phyloP scores from a whole-genome alignment of 2,888 invertebrate species.

The Rhimphoctona megacephalus region DNA sequence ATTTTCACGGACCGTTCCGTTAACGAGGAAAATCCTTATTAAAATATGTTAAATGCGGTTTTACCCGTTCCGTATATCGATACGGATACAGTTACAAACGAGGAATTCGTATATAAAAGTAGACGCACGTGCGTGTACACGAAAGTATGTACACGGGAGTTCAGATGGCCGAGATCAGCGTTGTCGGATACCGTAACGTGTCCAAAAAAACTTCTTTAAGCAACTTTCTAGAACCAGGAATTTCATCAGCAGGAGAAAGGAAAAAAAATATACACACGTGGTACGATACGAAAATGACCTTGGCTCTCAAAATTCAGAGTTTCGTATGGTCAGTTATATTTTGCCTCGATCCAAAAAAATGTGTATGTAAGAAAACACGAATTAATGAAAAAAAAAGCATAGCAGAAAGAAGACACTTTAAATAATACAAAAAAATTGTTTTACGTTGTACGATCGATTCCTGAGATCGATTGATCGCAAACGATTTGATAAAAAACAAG shows the following conservation, averaged over 20 bases:
- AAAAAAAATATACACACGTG: not conserved
- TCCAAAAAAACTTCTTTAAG: slow-evolving; percentile 25
- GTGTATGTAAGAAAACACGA: not conserved
- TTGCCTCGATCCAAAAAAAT: not conserved
- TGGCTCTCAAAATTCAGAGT: slow-evolving; percentile 51
- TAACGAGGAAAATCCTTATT: not conserved
- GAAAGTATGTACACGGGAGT: not conserved
- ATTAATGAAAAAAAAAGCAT: not conserved
- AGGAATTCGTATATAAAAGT: slow-evolving; percentile 28
- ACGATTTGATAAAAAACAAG: not conserved
- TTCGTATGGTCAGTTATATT: slow-evolving; percentile 65
- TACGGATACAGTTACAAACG: slow-evolving; percentile 43
- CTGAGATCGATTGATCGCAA: not conserved
- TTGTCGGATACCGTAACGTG: slow-evolving; percentile 43
- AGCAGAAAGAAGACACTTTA: not conserved
- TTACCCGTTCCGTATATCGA: slow-evolving; percentile 39
- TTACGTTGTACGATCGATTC: not conserved
- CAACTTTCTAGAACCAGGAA: slow-evolving; percentile 55
- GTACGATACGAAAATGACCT: slow-evolving; percentile 48
- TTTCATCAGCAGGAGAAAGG: slow-evolving; percentile 1
- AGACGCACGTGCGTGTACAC: not conserved
- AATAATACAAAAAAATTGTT: too few species aligned
- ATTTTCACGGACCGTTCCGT: not conserved
- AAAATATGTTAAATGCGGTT: slow-evolving; percentile 9
- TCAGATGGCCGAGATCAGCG: slow-evolving; percentile 45